Conservation (phyloP, 2,797 vertebrate genomes). For the Pelochelys cantorii region DNA sequence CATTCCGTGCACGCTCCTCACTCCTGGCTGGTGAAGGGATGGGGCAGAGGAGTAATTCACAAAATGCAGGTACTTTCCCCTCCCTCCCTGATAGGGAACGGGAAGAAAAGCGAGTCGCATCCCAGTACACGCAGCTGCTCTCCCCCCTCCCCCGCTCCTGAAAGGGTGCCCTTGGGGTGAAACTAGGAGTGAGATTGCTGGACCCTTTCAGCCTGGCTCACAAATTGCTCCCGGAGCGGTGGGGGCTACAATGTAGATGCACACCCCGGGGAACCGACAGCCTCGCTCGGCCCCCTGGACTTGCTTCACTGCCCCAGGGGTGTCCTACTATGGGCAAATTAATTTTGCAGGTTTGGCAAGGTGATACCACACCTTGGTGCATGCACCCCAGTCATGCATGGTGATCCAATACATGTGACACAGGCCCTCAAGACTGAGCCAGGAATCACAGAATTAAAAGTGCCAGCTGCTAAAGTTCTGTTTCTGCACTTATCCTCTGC, state of each 20-base stretch:
- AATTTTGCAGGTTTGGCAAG: background rate
- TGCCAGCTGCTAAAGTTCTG: background rate
- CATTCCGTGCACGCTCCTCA: no score
- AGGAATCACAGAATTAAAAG: background rate
- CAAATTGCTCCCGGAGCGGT: background rate
- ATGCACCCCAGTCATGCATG: background rate
- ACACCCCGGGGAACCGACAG: background rate
- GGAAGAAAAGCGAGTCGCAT: no score
- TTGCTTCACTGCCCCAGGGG: accelerated
- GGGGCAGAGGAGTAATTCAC: no score
- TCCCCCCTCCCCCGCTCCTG: no score
- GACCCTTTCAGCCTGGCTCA: background rate
- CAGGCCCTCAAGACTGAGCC: background rate
- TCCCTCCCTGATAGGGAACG: no score
- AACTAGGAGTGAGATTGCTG: background rate
- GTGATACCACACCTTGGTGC: background rate
- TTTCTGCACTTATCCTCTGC: background rate
- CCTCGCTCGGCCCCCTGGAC: no score
- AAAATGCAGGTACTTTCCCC: no score
- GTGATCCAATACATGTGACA: background rate
- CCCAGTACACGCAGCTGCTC: no score
- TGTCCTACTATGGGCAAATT: background rate
- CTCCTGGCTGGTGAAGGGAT: no score
- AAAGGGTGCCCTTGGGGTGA: no score
- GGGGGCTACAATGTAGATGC: background rate